These are phyloP conservation scores for Anoplolepis gracilipes DNA, from an alignment of 1,140 invertebrate species.

Conservation along the genomic window DNA sequence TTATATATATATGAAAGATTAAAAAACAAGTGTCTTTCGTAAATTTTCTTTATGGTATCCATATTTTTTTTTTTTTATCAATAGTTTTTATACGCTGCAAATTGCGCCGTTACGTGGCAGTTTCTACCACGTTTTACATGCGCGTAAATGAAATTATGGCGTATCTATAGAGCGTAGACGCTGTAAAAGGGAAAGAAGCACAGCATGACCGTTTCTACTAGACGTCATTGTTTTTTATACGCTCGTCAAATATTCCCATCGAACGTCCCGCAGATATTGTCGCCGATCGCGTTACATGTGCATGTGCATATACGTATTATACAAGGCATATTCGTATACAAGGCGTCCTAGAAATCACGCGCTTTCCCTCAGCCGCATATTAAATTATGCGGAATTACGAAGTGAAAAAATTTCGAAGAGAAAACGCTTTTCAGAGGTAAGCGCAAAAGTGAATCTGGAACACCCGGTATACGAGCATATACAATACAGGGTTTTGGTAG, in stretches of 20 bases:
- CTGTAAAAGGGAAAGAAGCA: constrained; percentile 37
- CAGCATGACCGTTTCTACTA: constrained; percentile 25
- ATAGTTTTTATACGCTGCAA: not conserved
- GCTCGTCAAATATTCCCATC: constrained; percentile 30
- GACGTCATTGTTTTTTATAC: constrained; percentile 30
- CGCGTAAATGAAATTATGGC: constrained; percentile 51
- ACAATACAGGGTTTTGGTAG: constrained; percentile 40
- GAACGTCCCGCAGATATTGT: constrained; percentile 37
- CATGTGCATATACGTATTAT: constrained; percentile 52
- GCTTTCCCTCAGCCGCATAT: constrained; percentile 14
- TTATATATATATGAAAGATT: not conserved
- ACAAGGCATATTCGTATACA: too few species aligned
- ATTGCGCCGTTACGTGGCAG: not conserved
- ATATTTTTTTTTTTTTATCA: not conserved
- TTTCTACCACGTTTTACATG: constrained; percentile 30
- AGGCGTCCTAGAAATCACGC: constrained; percentile 47
- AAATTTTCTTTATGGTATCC: not conserved
- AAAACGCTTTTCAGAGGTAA: not conserved
- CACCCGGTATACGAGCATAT: constrained; percentile 7
- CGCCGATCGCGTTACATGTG: constrained; percentile 39
- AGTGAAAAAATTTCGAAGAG: too few species aligned
- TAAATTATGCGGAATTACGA: constrained; percentile 23
- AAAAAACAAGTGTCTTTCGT: not conserved
- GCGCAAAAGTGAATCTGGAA: constrained; percentile 11
- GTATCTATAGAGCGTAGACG: not conserved